Percentiles rank a stretch among this genome's conserved stretches.
Evolutionary conservation across 2,888 invertebrate genomes (phyloP).

Genomic region (Nudaria mundana): DNA sequence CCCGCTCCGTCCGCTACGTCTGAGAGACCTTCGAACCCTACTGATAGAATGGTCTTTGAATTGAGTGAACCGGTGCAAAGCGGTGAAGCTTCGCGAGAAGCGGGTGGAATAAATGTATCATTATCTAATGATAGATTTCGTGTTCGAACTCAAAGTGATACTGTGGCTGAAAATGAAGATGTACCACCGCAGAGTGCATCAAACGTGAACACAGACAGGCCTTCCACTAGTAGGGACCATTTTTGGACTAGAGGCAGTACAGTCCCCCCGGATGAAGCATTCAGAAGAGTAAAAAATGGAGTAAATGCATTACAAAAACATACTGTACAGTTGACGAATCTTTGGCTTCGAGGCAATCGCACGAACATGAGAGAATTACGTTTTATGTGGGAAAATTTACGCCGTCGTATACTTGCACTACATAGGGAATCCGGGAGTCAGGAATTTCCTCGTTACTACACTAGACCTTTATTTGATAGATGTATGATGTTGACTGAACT

Average conservation of each 20-base stretch:
- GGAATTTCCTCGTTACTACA: constrained; percentile 62
- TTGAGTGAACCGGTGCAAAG: constrained; percentile 40
- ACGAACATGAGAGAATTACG: constrained; percentile 81
- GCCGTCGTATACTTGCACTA: constrained; percentile 79
- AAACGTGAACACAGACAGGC: constrained; percentile 37
- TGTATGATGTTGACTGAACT: constrained; percentile 70
- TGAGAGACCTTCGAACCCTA: constrained; percentile 26
- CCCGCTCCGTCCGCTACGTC: constrained; percentile 18
- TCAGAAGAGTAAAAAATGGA: constrained; percentile 61
- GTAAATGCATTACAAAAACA: constrained; percentile 65
- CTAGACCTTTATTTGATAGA: constrained; percentile 65
- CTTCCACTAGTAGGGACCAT: constrained; percentile 62
- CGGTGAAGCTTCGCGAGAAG: constrained; percentile 30
- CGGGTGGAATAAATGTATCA: constrained; percentile 46
- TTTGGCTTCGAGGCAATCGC: constrained; percentile 67
- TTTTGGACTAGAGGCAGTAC: constrained; percentile 48
- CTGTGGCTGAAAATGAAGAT: constrained; percentile 4
- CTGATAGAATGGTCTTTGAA: constrained; percentile 58
- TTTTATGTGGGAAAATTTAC: constrained; percentile 83
- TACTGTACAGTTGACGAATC: constrained; percentile 56
- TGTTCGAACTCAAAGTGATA: constrained; percentile 53
- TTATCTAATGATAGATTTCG: constrained; percentile 56
- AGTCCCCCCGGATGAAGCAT: constrained; percentile 62
- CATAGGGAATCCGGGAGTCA: constrained; percentile 71
- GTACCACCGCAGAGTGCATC: constrained; percentile 8